Percentiles rank a stretch among this genome's conserved stretches.
Evolutionary conservation across 2,888 invertebrate species (phyloP).

Genomic region (Caenorhabditis sp.): DNA sequence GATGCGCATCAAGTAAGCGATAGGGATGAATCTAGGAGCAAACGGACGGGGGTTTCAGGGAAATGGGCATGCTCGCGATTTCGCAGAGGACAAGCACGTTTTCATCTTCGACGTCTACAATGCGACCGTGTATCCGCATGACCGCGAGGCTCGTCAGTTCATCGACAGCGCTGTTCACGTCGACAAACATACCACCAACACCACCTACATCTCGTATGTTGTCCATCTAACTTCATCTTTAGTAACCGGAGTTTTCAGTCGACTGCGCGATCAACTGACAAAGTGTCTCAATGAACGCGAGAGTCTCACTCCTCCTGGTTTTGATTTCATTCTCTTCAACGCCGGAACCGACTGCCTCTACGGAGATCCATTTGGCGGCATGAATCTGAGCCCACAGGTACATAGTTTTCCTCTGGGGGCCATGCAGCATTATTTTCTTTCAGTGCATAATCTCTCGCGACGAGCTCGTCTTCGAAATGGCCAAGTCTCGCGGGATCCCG

Average conservation of each 20-base stretch:
- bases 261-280: conserved; percentile 41
- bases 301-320: conserved; percentile 81
- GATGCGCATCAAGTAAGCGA: conserved; percentile 91
- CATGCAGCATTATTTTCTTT: too few relatives aligned
- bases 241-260: conserved; percentile 11
- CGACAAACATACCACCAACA: conserved; percentile 44
- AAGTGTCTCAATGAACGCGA: conserved; percentile 45
- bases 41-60: conserved; percentile 86
- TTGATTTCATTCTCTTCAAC: conserved; percentile 92
- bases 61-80: conserved; percentile 92
- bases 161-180: conserved; percentile 57
- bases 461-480: conserved; percentile 90
- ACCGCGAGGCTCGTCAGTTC: conserved; percentile 59
- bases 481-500: conserved; percentile 82
- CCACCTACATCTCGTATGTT: conserved; percentile 49
- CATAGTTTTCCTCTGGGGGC: background rate
- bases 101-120: conserved; percentile 90
- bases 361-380: conserved; percentile 89
- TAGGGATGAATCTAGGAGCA: background rate
- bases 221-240: background rate
- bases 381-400: conserved; percentile 88
- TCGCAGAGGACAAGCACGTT: conserved; percentile 88
- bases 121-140: conserved; percentile 51
- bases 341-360: conserved; percentile 93
- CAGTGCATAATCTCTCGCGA: conserved; percentile 92